Conservation (phyloP, 2,888 invertebrate species). For the Tetropium fuscum region DNA sequence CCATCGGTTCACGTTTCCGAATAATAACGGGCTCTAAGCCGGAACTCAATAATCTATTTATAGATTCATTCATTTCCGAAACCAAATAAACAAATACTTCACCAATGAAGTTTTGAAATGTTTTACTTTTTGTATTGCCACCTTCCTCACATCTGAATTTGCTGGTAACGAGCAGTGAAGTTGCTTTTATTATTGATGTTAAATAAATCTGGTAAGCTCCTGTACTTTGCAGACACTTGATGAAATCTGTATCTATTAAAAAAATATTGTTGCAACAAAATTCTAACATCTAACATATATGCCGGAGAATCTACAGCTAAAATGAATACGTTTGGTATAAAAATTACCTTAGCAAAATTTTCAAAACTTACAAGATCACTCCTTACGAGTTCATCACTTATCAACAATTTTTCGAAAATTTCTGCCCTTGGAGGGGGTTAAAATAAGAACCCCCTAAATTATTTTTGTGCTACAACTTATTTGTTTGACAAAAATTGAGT, state of each 20-base stretch:
- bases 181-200: slow-evolving; percentile 52
- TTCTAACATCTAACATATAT: background rate
- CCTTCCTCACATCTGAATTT: slow-evolving; percentile 44
- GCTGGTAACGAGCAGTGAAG: slow-evolving; percentile 48
- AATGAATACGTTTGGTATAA: too few relatives aligned
- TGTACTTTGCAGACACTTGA: slow-evolving; percentile 45
- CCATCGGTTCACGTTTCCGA: slow-evolving; percentile 21
- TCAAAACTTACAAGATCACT: too few relatives aligned
- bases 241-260: slow-evolving; percentile 42
- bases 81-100: slow-evolving; percentile 55
- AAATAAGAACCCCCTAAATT: too few relatives aligned
- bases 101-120: slow-evolving; percentile 53
- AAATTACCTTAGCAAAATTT: too few relatives aligned
- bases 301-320: background rate
- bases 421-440: too few relatives aligned
- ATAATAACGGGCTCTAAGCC: slow-evolving; percentile 40
- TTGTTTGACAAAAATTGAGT: too few relatives aligned
- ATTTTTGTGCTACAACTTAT: too few relatives aligned
- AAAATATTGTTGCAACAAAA: background rate
- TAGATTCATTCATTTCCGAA: slow-evolving; percentile 54
- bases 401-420: too few relatives aligned
- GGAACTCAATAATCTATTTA: slow-evolving; percentile 51
- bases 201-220: slow-evolving; percentile 56
- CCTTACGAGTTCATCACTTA: too few relatives aligned
- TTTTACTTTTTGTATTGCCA: slow-evolving; percentile 36